Percentiles rank a stretch among this genome's conserved stretches.
Evolutionary conservation across 2,797 vertebrate species (phyloP).

Genomic region (Euphonia xanthogaster): DNA sequence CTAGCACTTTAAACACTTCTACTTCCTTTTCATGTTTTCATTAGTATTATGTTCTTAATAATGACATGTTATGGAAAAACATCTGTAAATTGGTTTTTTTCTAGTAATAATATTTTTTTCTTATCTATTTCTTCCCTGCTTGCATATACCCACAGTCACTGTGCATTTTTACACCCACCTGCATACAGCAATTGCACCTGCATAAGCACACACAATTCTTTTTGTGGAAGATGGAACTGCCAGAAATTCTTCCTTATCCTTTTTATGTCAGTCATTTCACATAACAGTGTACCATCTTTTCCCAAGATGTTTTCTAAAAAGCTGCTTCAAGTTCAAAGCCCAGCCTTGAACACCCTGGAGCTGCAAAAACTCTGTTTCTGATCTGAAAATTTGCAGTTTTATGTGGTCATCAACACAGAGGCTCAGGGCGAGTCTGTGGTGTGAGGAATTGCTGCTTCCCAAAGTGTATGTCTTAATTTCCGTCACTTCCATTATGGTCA

Average conservation of each 20-base stretch:
- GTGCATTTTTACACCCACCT: neutral
- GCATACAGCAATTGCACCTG: neutral
- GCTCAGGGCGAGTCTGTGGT: neutral
- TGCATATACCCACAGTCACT: neutral
- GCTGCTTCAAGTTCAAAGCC: neutral
- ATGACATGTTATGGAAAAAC: neutral
- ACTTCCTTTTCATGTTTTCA: neutral
- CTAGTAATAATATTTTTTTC: neutral
- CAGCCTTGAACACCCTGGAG: neutral
- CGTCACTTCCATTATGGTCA: neutral
- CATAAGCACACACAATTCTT: neutral
- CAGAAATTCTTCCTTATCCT: neutral
- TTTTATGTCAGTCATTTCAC: neutral
- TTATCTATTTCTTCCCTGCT: neutral
- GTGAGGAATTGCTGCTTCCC: neutral
- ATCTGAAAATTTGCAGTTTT: neutral
- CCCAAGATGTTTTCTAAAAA: neutral
- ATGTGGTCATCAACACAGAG: neutral
- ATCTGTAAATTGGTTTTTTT: neutral
- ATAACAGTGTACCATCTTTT: neutral
- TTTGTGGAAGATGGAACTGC: neutral
- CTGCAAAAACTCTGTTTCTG: neutral
- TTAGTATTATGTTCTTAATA: neutral
- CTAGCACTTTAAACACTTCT: neutral
- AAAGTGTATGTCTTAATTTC: neutral